Conservation (phyloP, 2,113 vertebrate species). For the Strigops habroptila region DNA sequence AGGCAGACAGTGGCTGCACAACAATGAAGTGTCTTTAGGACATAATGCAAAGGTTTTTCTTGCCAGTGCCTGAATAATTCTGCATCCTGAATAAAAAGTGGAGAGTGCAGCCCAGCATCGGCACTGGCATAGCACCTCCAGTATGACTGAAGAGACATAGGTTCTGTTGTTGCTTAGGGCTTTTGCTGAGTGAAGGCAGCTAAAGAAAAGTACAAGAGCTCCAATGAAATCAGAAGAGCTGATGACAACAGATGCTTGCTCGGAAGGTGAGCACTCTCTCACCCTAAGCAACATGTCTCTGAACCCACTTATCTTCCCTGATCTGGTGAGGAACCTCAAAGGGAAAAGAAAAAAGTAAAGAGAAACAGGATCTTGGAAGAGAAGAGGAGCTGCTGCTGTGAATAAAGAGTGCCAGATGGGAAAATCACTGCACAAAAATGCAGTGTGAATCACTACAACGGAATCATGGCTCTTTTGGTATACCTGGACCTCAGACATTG, state of each 20-base stretch:
- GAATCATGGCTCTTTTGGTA: not conserved
- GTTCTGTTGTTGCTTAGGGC: rapidly evolving
- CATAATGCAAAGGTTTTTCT: not conserved
- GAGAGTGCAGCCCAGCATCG: not conserved
- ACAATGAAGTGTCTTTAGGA: not conserved
- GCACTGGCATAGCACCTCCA: rapidly evolving
- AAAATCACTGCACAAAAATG: constrained; percentile 5
- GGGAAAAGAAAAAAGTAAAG: constrained; percentile 20
- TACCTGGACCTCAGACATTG: not conserved
- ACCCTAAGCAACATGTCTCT: not conserved
- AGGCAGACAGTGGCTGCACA: not conserved
- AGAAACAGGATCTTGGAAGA: constrained; percentile 22
- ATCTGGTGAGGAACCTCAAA: not conserved
- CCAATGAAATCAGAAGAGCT: not conserved
- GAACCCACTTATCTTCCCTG: not conserved
- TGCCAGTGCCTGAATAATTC: not conserved
- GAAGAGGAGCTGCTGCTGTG: not conserved
- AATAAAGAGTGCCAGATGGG: not conserved
- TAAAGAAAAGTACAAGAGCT: not conserved
- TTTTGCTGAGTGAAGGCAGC: not conserved
- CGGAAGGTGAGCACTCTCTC: not conserved
- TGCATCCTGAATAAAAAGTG: not conserved
- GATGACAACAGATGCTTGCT: not conserved
- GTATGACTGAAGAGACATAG: not conserved
- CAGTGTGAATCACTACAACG: not conserved